Evolutionary conservation across 2,797 vertebrate genomes (phyloP), one percentile per base, ranked within the genome.

Genomic region (Sebastes iracundus): DNA sequence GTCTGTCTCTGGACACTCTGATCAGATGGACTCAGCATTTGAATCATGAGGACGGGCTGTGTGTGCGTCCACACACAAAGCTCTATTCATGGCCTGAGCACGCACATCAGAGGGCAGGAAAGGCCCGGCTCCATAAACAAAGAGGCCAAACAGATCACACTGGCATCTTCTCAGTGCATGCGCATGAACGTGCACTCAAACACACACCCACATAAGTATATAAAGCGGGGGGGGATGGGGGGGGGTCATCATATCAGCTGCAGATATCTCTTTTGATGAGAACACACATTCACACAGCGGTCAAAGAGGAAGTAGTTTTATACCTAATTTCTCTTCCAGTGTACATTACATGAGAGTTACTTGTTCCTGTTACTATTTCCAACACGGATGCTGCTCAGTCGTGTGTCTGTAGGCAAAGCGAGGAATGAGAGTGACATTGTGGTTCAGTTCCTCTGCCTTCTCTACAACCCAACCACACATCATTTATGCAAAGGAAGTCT

Each of bases 51-150:
- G 79, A 62, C 0, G 5, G 65, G 52, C 16, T 49, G 79, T 69
- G 84, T 59, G 82, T 91, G 85, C 76, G 81, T 87, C 70, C 28
- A 61, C 55, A 82, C 85, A 96, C 93, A 96, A 92, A 91, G 93
- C 91, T 90, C 94, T 87, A 94, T 96, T 96, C 94, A 96, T 93
- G 90, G 75, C 56, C 38, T 8, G 72, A 86, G 86, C 87, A 87
- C 27, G 79, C 90, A 90, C 91, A 94, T 92, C 92, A 92, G 90
- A 93, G 88, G 77, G 73, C 81, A 93, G 91, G 88, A 90, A 90
- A 68, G 88, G 77, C 77, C 77, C 20, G 22, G 77, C 69, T 90
- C 67, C 46, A 70, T 81, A 95, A 93, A 96, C 95, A 96, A 94
- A 93, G 90, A 90, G 90, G 87, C 90, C 91, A 93, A 94, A 95